Percentiles rank a stretch among this genome's conserved stretches.
Conservation (phyloP, 2,113 vertebrate species). For the Poeciliopsis occidentalis region DNA sequence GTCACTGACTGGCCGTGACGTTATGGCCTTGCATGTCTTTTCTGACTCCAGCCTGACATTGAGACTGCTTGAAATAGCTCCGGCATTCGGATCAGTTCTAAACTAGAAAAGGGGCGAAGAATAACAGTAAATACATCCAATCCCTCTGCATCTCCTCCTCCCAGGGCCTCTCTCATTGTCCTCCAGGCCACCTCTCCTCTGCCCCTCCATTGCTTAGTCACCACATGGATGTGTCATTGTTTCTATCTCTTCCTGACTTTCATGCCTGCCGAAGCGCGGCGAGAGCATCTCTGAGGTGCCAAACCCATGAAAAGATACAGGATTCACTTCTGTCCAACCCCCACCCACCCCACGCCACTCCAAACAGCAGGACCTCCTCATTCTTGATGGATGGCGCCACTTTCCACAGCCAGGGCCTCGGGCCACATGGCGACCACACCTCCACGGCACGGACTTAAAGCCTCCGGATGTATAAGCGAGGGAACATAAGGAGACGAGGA, state of each 20-base stretch:
- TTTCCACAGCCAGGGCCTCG: constrained; percentile 50
- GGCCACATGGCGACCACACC: constrained; percentile 63
- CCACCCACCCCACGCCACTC: background rate
- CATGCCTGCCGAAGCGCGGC: constrained; percentile 78
- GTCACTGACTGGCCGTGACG: too few species aligned
- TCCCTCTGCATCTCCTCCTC: constrained; percentile 19
- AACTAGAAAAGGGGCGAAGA: constrained; percentile 36
- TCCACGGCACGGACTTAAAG: constrained; percentile 48
- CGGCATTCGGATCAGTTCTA: background rate
- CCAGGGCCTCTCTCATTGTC: constrained; percentile 49
- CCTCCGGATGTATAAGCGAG: constrained; percentile 76
- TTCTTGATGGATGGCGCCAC: constrained; percentile 56
- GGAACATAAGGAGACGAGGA: constrained; percentile 39
- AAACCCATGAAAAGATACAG: constrained; percentile 66
- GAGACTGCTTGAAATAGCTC: background rate
- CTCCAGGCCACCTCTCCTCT: constrained; percentile 61
- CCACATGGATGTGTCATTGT: constrained; percentile 78
- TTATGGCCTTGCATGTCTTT: too few species aligned
- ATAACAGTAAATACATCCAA: constrained; percentile 53
- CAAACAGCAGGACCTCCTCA: constrained; percentile 43
- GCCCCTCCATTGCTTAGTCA: constrained; percentile 77
- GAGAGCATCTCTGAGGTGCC: constrained; percentile 69
- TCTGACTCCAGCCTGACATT: background rate
- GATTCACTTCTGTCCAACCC: constrained; percentile 28
- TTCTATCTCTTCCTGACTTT: constrained; percentile 77